Evolutionary conservation across 2,888 invertebrate species (phyloP).

Genomic region (Acrobasis repandana): DNA sequence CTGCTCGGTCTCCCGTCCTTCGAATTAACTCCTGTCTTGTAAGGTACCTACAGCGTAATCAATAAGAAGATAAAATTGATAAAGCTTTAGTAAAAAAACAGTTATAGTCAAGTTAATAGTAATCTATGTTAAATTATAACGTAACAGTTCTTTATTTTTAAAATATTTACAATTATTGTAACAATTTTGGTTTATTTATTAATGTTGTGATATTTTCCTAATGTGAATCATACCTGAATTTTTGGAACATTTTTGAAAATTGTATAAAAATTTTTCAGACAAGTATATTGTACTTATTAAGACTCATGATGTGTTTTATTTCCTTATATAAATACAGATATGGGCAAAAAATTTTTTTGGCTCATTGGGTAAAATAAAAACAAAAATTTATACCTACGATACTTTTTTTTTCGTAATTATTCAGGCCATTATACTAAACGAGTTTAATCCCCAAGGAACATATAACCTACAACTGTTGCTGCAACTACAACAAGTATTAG

Average conservation of each 20-base stretch:
- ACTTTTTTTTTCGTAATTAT: too few relatives aligned
- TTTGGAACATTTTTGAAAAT: constrained; percentile 73
- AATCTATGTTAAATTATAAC: constrained; percentile 64
- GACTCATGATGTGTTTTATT: constrained; percentile 46
- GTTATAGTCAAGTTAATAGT: constrained; percentile 62
- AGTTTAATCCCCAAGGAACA: too few relatives aligned
- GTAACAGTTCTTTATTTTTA: constrained; percentile 71
- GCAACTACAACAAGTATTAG: too few relatives aligned
- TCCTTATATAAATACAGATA: too few relatives aligned
- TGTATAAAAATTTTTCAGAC: constrained; percentile 76
- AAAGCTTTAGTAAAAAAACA: constrained; percentile 49
- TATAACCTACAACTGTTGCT: too few relatives aligned
- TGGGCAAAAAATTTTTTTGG: too few relatives aligned
- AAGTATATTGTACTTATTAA: constrained; percentile 70
- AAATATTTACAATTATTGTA: constrained; percentile 76
- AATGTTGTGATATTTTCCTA: constrained; percentile 76
- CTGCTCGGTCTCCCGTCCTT: constrained; percentile 36
- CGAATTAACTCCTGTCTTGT: constrained; percentile 41
- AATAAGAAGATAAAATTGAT: constrained; percentile 56
- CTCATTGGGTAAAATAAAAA: too few relatives aligned
- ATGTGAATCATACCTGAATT: constrained; percentile 75
- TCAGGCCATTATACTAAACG: too few relatives aligned
- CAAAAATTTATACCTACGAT: too few relatives aligned
- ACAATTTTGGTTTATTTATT: constrained; percentile 74
- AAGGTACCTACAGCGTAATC: constrained; percentile 46